Evolutionary conservation across 2,888 invertebrate species (phyloP), one percentile per base, ranked within the genome.

Genomic region (Hydrotaea cyrtoneurina): DNA sequence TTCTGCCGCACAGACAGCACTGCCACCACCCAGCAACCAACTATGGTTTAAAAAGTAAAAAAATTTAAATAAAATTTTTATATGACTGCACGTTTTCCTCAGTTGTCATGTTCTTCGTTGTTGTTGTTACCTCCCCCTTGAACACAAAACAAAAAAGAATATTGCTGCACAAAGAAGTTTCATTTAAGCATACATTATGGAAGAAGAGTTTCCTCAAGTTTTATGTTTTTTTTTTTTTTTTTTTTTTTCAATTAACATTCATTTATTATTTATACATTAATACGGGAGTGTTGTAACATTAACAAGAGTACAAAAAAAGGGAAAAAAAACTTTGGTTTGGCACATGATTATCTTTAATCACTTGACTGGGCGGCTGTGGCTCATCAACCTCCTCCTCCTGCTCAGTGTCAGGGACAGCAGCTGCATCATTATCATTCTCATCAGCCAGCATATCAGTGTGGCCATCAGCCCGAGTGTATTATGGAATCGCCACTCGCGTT

Each of bases 381-480:
- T 23, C 46, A 23, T 69, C 23, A 39, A 11, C 39, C n/a, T 36
- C 36, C n/a, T 62, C 62, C 62, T 62, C 15, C 4, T 50, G n/a
- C 50, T 13, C 50, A 39, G 43, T 43, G 64, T 78, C 74, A 74
- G 69, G 50, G 26, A 17, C 71, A 31, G 36, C 50, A 74, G 55
- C 78, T 50, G 66, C 75, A 80, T 76, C 83, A 78, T 75, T 83
- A 83, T 78, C 78, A 78, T 71, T 81, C 80, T 7, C 31, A 31
- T 31, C 7, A 57, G 79, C 31, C 31, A 31, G 31, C 31, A 31
- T 31, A 62, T 80, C 81, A 73, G 50, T 39, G 77, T 81, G 43
- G 39, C 39, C 36, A 43, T 71, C 46, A 55, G 78, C 80, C 85
- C 76, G 79, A 66, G 82, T 82, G 81, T 86, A 86, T 79, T 69